A percentile compares a stretch with the other conserved stretches of the same genome.
phyloP scores from a whole-genome alignment of 2,888 invertebrate genomes.

The Coleophora deauratella region DNA sequence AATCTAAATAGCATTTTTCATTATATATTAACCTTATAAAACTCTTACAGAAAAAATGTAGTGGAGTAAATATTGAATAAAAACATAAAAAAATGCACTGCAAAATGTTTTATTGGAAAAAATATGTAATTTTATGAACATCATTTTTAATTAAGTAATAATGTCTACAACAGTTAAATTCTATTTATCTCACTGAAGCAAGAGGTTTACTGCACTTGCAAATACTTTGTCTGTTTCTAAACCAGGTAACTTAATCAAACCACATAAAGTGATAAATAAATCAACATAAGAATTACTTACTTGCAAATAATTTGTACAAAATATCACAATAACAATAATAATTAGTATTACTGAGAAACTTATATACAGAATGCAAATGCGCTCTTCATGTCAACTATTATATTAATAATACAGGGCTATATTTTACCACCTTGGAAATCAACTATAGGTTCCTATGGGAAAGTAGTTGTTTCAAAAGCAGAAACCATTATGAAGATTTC shows the following conservation, averaged over 20 bases:
- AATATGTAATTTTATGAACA: slow-evolving; percentile 55
- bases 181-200: slow-evolving; percentile 39
- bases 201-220: slow-evolving; percentile 59
- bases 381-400: background rate
- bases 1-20: slow-evolving; percentile 35
- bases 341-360: slow-evolving; percentile 39
- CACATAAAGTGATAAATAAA: slow-evolving; percentile 23
- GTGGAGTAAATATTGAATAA: slow-evolving; percentile 12
- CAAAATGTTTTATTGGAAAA: slow-evolving; percentile 65
- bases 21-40: too few species aligned
- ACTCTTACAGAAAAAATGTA: background rate
- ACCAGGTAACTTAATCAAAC: slow-evolving; percentile 13
- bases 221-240: slow-evolving; percentile 33
- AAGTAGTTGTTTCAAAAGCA: too few species aligned
- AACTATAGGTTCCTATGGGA: too few species aligned
- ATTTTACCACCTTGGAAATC: too few species aligned
- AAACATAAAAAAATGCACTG: slow-evolving; percentile 24
- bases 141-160: slow-evolving; percentile 42
- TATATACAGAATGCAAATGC: slow-evolving; percentile 12
- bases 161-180: slow-evolving; percentile 47
- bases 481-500: too few species aligned
- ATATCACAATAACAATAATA: slow-evolving; percentile 60
- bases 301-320: slow-evolving; percentile 62
- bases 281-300: slow-evolving; percentile 42
- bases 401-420: background rate